Evolutionary conservation across 1,140 invertebrate genomes (phyloP), one percentile per base, ranked within the genome.

Genomic region (Aleiodes sp.): DNA sequence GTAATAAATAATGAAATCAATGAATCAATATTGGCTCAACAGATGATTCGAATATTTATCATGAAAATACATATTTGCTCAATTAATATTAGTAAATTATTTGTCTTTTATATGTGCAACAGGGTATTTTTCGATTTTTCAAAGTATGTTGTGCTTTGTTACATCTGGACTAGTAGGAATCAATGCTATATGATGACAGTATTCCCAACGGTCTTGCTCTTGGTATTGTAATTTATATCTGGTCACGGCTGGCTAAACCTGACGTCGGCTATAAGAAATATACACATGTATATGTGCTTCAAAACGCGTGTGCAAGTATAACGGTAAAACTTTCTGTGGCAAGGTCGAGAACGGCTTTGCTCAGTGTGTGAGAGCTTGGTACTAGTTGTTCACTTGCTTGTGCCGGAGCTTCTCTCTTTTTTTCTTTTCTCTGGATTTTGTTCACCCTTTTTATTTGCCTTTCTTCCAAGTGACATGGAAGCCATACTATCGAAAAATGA

Each of bases 131-230:
- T 12, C 10, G 19, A 12, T 9, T n/a, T 39, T 9, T 39, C 2
- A 9, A 12, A 9, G 9, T n/a, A 2, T 12, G 35, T 2, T 39
- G 14, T n/a, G 19, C 19, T 16, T n/a, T 4, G n/a, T 43, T 16
- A 43, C 39, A 43, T 43, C 39, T 43, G 39, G 39, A 43, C 12
- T 43, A 43, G 19, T 43, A 43, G 39, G n/a, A 43, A 43, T 43
- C 39, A 16, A 43, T 43, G 39, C 12, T 16, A 4, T 3, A 4
- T 7, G 39, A 8, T 43, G 39, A 43, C 39, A 43, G 39, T 16
- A 43, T 43, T 43, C 39, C 39, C 39, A 39, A 46, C 12, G 16
- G 12, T 24, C 16, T 26, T 56, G 8, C 19, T 26, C 39, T 33
- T 24, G 24, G 46, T 2, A 26, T 56, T 56, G 19, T 56, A 56